These are phyloP conservation scores for Pantala flavescens DNA, from an alignment of 1,140 invertebrate species.

Conservation along the genomic window DNA sequence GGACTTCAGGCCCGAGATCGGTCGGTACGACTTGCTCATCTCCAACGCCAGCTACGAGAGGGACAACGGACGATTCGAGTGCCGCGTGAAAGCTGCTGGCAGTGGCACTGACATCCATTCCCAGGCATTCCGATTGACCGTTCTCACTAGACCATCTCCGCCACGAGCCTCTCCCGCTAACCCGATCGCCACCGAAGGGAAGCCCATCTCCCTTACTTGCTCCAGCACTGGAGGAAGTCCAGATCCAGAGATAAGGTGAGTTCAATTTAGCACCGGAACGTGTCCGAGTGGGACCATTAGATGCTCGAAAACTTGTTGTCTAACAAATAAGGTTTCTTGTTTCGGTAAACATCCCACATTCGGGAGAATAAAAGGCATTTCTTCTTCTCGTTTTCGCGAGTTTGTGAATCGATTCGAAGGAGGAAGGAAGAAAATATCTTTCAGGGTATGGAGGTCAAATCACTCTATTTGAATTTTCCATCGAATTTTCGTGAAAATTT, in stretches of 20 bases:
- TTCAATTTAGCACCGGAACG: slow-evolving; percentile 17
- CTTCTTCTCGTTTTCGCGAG: too few relatives aligned
- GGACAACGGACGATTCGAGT: slow-evolving; percentile 86
- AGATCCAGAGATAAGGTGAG: slow-evolving; percentile 67
- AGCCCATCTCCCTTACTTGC: slow-evolving; percentile 64
- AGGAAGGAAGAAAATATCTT: too few relatives aligned
- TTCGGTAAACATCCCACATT: too few relatives aligned
- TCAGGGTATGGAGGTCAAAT: too few relatives aligned
- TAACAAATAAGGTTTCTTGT: too few relatives aligned
- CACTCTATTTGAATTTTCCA: too few relatives aligned
- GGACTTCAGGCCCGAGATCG: slow-evolving; percentile 62
- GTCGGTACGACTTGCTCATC: slow-evolving; percentile 79
- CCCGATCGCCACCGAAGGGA: slow-evolving; percentile 66
- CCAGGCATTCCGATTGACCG: slow-evolving; percentile 71
- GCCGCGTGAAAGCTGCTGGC: slow-evolving; percentile 71
- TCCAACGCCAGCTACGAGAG: slow-evolving; percentile 75
- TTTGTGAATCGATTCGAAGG: too few relatives aligned
- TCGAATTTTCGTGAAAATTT: too few relatives aligned
- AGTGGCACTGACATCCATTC: slow-evolving; percentile 72
- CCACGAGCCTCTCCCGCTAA: slow-evolving; percentile 61
- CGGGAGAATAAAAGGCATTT: too few relatives aligned
- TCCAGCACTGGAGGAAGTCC: slow-evolving; percentile 78
- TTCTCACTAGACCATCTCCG: slow-evolving; percentile 69
- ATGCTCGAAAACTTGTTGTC: too few relatives aligned
- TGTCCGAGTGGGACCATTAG: neutral